Conservation (phyloP, 2,113 vertebrate species). For the Poecile atricapillus region DNA sequence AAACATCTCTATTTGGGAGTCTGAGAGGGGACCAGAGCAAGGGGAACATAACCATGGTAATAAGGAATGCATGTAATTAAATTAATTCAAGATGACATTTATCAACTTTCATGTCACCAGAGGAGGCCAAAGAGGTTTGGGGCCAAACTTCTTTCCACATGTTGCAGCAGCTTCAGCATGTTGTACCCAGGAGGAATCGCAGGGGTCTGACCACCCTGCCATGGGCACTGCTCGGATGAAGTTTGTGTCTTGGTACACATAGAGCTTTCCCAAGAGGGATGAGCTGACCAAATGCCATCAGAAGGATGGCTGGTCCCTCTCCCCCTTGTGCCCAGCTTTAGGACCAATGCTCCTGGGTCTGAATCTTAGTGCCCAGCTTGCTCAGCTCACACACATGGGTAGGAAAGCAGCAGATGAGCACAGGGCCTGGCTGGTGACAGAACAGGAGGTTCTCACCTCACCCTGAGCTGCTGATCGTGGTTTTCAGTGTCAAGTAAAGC, state of each 20-base stretch:
- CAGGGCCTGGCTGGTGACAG: neutral
- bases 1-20: neutral
- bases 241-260: neutral
- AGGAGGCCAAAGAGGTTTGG: neutral
- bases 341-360: rapidly evolving
- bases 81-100: neutral
- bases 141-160: neutral
- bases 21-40: neutral
- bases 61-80: neutral
- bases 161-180: neutral
- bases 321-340: neutral
- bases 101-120: neutral
- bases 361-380: neutral
- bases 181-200: neutral
- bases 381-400: rapidly evolving
- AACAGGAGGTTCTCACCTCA: neutral
- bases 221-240: neutral
- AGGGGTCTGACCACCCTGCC: neutral
- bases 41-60: neutral
- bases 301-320: neutral
- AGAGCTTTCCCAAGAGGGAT: neutral
- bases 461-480: neutral
- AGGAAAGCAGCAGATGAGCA: neutral
- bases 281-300: rapidly evolving
- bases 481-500: neutral